Evolutionary conservation across 2,113 vertebrate species (phyloP), one percentile per base, ranked within the genome.

Genomic region (Odontesthes bonariensis): DNA sequence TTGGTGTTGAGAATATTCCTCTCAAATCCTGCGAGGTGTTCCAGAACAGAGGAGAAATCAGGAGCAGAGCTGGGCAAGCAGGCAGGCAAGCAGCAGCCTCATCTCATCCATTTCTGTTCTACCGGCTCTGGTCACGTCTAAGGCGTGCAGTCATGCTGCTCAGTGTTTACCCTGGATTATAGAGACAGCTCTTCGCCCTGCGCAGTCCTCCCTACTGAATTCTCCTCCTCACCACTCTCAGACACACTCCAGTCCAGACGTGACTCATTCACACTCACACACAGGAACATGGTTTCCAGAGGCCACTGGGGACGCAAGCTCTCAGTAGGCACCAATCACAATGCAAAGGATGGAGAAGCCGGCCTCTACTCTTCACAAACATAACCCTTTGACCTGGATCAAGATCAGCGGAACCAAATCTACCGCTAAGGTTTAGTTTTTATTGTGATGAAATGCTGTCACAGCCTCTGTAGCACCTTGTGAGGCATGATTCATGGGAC

Each of bases 141-240:
- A 93, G 77, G 86, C 87, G 81, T 84, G 88, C 82, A 88, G 92
- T 91, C 91, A 90, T 90, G 91, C 92, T 86, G 88, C 92, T 93
- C 88, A 72, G 85, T 92, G 92, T 93, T 93, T 91, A 91, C 88
- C 84, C 90, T 77, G 88, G 90, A 93, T 93, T 91, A 93, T 66
- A 82, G 86, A 91, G 87, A 84, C 86, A 85, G 89, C 88, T 83
- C 89, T 85, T 90, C 73, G 67, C 87, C 84, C 85, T 46, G 82
- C 63, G 23, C 81, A 77, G 80, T 81, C 84, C 75, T 90, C 85
- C 85, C 86, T 31, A 68, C 89, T 82, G 86, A 90, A 92, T 90
- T 82, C 86, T 83, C 74, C 69, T 66, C 86, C 86, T 92, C 86
- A 76, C 89, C 89, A 90, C 86, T 91, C 91, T 90, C 89, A 91